Evolutionary conservation across 2,888 invertebrate species (phyloP).

Genomic region (Drosophila nr. medialis): DNA sequence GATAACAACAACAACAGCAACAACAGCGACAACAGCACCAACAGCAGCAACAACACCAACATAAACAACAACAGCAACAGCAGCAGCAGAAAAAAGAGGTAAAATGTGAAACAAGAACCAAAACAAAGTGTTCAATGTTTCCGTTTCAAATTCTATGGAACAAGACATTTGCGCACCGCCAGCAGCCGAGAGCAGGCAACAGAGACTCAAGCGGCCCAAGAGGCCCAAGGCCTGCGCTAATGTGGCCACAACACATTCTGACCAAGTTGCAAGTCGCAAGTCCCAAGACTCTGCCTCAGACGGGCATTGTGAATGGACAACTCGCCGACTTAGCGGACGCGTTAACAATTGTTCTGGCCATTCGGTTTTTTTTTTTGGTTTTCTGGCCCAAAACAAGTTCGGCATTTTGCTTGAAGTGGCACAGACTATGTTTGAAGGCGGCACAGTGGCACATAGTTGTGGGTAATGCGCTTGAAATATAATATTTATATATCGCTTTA

Average conservation of each 20-base stretch:
- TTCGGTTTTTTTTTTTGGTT: slow-evolving; percentile 42
- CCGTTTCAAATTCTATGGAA: slow-evolving; percentile 83
- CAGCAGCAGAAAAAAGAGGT: slow-evolving; percentile 31
- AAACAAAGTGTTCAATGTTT: slow-evolving; percentile 83
- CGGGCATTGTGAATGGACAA: slow-evolving; percentile 64
- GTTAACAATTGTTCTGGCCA: slow-evolving; percentile 78
- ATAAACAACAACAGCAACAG: slow-evolving; percentile 13
- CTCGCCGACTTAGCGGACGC: slow-evolving; percentile 68
- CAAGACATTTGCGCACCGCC: slow-evolving; percentile 79
- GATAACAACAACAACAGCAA: slow-evolving; percentile 26
- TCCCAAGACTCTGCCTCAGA: slow-evolving; percentile 14
- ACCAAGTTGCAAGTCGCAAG: slow-evolving; percentile 21
- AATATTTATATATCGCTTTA: not conserved
- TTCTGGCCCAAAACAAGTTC: slow-evolving; percentile 70
- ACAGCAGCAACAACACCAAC: slow-evolving; percentile 28
- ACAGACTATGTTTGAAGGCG: slow-evolving; percentile 26
- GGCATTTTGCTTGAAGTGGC: slow-evolving; percentile 67
- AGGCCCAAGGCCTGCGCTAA: slow-evolving; percentile 36
- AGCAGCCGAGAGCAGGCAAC: slow-evolving; percentile 39
- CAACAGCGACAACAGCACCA: slow-evolving; percentile 41
- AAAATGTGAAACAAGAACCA: slow-evolving; percentile 76
- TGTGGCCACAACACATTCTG: slow-evolving; percentile 45
- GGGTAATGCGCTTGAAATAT: not conserved
- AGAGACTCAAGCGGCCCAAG: slow-evolving; percentile 18
- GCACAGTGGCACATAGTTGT: slow-evolving; percentile 30